phyloP scores from a whole-genome alignment of 2,113 vertebrate species.

The Chaetops frenatus region DNA sequence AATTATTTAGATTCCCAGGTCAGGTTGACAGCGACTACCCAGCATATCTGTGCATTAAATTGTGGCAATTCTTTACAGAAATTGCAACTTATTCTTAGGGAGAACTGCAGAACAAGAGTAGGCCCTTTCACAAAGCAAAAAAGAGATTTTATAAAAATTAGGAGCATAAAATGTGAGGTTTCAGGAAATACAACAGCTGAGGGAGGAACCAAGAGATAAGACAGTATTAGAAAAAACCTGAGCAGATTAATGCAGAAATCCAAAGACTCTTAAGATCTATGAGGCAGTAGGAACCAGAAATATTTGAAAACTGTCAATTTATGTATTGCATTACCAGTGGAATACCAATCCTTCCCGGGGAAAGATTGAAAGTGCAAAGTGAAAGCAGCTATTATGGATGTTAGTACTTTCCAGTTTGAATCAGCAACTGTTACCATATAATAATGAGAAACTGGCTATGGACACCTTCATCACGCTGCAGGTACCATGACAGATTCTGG shows the following conservation, averaged over 20 bases:
- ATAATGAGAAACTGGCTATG: neutral
- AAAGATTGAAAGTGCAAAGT: neutral
- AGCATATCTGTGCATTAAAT: neutral
- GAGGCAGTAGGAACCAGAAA: neutral
- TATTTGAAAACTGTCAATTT: conserved; percentile 11
- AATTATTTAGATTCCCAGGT: neutral
- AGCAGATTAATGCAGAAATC: conserved; percentile 1
- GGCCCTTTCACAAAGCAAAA: neutral
- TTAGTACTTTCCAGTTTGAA: neutral
- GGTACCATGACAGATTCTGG: neutral
- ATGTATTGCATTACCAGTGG: neutral
- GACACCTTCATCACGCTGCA: neutral
- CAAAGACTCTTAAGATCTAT: neutral
- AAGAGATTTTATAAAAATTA: neutral
- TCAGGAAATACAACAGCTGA: neutral
- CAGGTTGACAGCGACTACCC: neutral
- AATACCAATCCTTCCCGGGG: neutral
- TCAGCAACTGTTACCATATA: neutral
- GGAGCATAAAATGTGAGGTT: neutral
- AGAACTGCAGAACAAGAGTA: neutral
- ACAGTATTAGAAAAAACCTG: neutral
- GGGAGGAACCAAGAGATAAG: neutral
- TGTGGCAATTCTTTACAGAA: neutral
- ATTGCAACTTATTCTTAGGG: neutral
- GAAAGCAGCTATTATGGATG: neutral